Percentiles rank a stretch among this genome's conserved stretches.
Conservation (phyloP, 2,797 vertebrate genomes). For the Nyctibius grandis region DNA sequence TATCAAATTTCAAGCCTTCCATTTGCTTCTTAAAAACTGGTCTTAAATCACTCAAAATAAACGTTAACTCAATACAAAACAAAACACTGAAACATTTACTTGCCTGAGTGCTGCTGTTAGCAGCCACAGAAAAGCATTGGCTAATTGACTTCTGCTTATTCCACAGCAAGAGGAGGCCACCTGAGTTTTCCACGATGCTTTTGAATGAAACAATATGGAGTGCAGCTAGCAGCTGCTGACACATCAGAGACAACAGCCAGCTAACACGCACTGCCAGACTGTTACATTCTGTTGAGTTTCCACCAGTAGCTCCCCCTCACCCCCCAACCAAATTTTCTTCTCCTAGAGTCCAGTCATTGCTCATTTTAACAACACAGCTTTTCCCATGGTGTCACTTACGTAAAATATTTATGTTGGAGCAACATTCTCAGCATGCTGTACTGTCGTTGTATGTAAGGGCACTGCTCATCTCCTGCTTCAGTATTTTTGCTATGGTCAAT, state of each 20-base stretch:
- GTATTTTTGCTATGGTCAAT: not conserved
- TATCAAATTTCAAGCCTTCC: not conserved
- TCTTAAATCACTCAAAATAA: not conserved
- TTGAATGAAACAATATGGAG: conserved; percentile 67
- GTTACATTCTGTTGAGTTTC: conserved; percentile 1
- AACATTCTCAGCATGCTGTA: not conserved
- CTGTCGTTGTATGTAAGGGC: fast-evolving
- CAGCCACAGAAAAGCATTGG: not conserved
- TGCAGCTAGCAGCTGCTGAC: conserved; percentile 71
- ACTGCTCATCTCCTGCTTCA: not conserved
- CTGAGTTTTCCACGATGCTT: not conserved
- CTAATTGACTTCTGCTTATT: not conserved
- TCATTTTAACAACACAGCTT: not conserved
- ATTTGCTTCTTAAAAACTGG: not conserved
- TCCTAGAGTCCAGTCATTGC: not conserved
- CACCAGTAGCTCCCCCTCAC: not conserved
- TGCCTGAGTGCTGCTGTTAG: not conserved
- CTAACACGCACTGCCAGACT: conserved; percentile 78
- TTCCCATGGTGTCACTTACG: not conserved
- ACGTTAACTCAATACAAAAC: not conserved
- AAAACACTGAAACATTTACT: not conserved
- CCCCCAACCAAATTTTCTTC: not conserved
- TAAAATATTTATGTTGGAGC: not conserved
- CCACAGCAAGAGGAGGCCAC: not conserved
- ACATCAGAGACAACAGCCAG: conserved; percentile 70